A percentile compares a stretch with the other conserved stretches of the same genome.
Conservation (phyloP, 2,888 invertebrate species). For the Drymonia ruficornis region DNA sequence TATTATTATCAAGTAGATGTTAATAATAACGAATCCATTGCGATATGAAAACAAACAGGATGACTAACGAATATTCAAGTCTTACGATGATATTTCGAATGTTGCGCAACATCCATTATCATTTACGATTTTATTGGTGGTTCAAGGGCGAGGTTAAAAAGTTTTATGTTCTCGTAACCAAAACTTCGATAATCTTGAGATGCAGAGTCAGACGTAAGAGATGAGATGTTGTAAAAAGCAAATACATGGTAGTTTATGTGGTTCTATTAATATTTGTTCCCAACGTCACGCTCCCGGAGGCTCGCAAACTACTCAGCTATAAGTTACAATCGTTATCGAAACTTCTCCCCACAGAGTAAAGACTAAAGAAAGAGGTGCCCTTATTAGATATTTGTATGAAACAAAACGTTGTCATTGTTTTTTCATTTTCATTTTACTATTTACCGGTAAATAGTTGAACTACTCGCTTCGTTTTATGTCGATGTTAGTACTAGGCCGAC, state of each 20-base stretch:
- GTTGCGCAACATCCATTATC: constrained; percentile 37
- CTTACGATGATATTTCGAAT: constrained; percentile 13
- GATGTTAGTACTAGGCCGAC: no score
- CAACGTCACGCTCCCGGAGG: constrained; percentile 8
- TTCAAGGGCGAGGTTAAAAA: constrained; percentile 41
- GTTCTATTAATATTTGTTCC: constrained; percentile 29
- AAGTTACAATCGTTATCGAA: background rate
- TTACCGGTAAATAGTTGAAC: no score
- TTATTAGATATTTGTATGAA: no score
- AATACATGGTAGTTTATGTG: constrained; percentile 27
- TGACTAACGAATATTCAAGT: constrained; percentile 1
- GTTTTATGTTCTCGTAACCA: constrained; percentile 33
- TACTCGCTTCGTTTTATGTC: no score
- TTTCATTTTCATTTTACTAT: no score
- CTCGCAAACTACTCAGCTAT: background rate
- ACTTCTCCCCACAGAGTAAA: no score
- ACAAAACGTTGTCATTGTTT: no score
- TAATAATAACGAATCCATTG: background rate
- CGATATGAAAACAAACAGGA: background rate
- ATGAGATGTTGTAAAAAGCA: constrained; percentile 32
- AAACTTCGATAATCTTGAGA: constrained; percentile 37
- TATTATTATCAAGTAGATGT: background rate
- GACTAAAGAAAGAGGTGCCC: no score
- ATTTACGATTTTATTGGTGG: constrained; percentile 30
- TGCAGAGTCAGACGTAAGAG: background rate